Conservation (phyloP, 1,140 invertebrate species). For the Muscidifurax raptorellus region DNA sequence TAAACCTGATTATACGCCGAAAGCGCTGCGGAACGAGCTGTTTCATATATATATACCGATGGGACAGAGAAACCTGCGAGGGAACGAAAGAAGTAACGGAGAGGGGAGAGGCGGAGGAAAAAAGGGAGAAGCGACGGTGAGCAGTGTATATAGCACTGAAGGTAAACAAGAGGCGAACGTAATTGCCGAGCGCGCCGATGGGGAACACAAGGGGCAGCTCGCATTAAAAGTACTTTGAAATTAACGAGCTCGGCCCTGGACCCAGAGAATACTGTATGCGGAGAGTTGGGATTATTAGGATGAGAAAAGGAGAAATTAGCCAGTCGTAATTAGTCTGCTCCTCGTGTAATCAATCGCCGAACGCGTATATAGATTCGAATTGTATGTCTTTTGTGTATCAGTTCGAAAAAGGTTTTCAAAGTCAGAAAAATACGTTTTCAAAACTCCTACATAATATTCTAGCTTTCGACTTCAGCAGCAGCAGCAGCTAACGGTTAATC, state of each 20-base stretch:
- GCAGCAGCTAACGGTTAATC: constrained; percentile 19
- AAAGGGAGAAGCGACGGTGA: neutral
- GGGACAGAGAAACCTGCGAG: neutral
- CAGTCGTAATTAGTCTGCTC: neutral
- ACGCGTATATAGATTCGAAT: too few relatives aligned
- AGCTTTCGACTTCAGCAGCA: neutral
- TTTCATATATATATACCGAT: too few relatives aligned
- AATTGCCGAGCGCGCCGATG: neutral
- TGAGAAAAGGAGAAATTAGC: neutral
- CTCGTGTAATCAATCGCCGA: neutral
- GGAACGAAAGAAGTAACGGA: neutral
- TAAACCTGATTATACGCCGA: constrained; percentile 60
- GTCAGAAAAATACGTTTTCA: too few relatives aligned
- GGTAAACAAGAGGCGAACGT: constrained; percentile 26
- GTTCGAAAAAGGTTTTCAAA: too few relatives aligned
- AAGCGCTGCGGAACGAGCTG: constrained; percentile 48
- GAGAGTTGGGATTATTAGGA: neutral
- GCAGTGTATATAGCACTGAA: neutral
- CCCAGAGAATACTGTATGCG: neutral
- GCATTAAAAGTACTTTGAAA: constrained; percentile 38
- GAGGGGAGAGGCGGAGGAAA: neutral
- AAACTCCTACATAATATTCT: too few relatives aligned
- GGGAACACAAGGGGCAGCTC: constrained; percentile 1
- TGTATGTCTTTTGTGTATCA: too few relatives aligned
- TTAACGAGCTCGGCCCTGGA: constrained; percentile 22